phyloP scores from a whole-genome alignment of 2,113 vertebrate species.

The Ochotona princeps region DNA sequence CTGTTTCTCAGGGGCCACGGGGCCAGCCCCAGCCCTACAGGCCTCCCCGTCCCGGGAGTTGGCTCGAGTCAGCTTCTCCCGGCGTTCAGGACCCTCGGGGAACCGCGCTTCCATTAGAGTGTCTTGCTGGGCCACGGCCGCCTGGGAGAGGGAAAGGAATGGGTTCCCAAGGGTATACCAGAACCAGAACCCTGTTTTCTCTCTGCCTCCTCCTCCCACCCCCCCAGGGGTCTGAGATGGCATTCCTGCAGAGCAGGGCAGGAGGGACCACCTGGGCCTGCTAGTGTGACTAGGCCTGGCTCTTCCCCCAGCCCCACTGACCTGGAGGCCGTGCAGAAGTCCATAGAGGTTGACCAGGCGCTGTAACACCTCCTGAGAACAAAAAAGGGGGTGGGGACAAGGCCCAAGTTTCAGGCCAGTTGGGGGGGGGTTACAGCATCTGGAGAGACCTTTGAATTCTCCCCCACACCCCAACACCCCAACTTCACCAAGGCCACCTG shows the following conservation, averaged over 20 bases:
- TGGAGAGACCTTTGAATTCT: not conserved
- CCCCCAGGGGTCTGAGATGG: too few species aligned
- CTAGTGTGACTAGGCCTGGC: not conserved
- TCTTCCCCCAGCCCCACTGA: conserved; percentile 72
- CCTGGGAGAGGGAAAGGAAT: conserved; percentile 79
- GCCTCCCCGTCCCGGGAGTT: conserved; percentile 83
- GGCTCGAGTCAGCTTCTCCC: conserved; percentile 81
- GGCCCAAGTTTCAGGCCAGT: not conserved
- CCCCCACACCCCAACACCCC: not conserved
- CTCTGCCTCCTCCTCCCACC: not conserved
- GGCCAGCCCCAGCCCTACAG: not conserved
- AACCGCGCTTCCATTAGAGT: conserved; percentile 89
- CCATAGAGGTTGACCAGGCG: conserved; percentile 90
- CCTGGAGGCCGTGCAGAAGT: conserved; percentile 93
- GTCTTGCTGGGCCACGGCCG: conserved; percentile 91
- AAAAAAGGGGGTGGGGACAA: not conserved
- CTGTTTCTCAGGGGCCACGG: conserved; percentile 77
- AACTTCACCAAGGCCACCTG: not conserved
- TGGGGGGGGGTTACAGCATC: not conserved
- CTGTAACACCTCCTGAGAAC: conserved; percentile 89
- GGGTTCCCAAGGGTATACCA: not conserved
- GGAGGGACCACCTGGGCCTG: not conserved
- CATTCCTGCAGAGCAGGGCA: not conserved
- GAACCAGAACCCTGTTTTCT: not conserved
- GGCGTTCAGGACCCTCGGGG: conserved; percentile 81